phyloP scores from a whole-genome alignment of 2,797 vertebrate genomes.

The Chelonia mydas region DNA sequence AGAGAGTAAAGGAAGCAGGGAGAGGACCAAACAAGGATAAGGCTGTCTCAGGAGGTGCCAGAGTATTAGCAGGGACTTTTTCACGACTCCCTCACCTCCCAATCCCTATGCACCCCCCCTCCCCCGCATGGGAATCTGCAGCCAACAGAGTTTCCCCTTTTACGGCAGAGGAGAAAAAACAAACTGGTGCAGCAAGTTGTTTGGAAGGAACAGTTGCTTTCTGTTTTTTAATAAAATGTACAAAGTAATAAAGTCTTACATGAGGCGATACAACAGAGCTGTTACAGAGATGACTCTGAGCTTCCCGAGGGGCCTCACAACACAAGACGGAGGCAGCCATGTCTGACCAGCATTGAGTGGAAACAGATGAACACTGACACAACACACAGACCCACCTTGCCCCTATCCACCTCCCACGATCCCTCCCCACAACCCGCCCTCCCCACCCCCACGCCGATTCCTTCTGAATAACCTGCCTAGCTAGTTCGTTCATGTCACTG shows the following conservation, averaged over 20 bases:
- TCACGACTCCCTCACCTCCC: background rate
- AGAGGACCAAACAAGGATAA: background rate
- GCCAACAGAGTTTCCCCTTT: background rate
- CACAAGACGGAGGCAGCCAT: background rate
- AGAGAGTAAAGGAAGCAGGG: background rate
- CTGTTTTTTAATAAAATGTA: constrained; percentile 77
- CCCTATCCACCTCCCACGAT: constrained; percentile 35
- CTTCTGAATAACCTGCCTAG: constrained; percentile 37
- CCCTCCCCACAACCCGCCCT: constrained; percentile 29
- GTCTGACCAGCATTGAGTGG: background rate
- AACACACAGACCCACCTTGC: constrained; percentile 56
- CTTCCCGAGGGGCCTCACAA: background rate
- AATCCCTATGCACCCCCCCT: no score
- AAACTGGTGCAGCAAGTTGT: background rate
- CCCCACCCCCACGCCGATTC: background rate
- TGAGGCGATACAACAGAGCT: constrained; percentile 58
- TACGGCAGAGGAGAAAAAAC: background rate
- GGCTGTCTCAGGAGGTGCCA: background rate
- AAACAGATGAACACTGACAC: constrained; percentile 54
- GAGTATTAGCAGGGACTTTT: background rate
- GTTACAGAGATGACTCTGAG: constrained; percentile 51
- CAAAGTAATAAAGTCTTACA: constrained; percentile 74
- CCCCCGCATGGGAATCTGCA: background rate
- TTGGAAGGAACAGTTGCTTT: constrained; percentile 57
- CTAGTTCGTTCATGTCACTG: background rate